These are phyloP conservation scores for Nemapogon koenigi DNA, from an alignment of 2,888 invertebrate species.

Conservation along the genomic window DNA sequence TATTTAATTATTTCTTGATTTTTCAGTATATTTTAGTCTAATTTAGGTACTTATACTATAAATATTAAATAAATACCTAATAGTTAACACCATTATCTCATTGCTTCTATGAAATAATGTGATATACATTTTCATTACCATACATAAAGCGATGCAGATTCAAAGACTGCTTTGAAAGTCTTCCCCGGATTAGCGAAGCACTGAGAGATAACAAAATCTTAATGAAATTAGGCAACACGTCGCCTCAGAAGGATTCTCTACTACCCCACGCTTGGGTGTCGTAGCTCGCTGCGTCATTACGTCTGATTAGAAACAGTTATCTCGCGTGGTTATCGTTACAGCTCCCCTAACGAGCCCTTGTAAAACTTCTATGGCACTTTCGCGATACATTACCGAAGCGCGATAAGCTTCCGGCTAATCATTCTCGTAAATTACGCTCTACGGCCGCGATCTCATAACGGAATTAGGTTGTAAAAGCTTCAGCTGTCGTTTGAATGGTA, in stretches of 20 bases:
- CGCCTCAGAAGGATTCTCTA: conserved; percentile 14
- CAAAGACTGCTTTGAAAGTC: too few relatives aligned
- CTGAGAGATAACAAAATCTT: too few relatives aligned
- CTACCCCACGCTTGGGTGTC: too few relatives aligned
- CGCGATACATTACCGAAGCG: conserved; percentile 39
- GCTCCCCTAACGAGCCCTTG: conserved; percentile 51
- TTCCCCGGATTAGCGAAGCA: too few relatives aligned
- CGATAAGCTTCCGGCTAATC: conserved; percentile 44
- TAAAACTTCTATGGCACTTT: conserved; percentile 50
- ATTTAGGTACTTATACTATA: too few relatives aligned
- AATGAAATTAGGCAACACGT: conserved; percentile 8
- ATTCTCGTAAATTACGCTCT: conserved; percentile 34
- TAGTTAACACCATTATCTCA: too few relatives aligned
- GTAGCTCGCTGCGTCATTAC: conserved; percentile 35
- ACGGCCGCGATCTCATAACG: conserved; percentile 23
- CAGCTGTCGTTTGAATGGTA: not conserved
- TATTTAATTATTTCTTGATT: too few relatives aligned
- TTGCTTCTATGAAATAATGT: too few relatives aligned
- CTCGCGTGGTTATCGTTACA: conserved; percentile 54
- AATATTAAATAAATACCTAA: too few relatives aligned
- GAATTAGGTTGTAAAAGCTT: conserved; percentile 3
- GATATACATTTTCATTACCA: too few relatives aligned
- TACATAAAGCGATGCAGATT: too few relatives aligned
- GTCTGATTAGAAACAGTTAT: conserved; percentile 59
- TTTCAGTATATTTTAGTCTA: too few relatives aligned